A percentile compares a stretch with the other conserved stretches of the same genome.
Evolutionary conservation across 2,113 vertebrate genomes (phyloP).

Genomic region (Synchiropus splendidus): DNA sequence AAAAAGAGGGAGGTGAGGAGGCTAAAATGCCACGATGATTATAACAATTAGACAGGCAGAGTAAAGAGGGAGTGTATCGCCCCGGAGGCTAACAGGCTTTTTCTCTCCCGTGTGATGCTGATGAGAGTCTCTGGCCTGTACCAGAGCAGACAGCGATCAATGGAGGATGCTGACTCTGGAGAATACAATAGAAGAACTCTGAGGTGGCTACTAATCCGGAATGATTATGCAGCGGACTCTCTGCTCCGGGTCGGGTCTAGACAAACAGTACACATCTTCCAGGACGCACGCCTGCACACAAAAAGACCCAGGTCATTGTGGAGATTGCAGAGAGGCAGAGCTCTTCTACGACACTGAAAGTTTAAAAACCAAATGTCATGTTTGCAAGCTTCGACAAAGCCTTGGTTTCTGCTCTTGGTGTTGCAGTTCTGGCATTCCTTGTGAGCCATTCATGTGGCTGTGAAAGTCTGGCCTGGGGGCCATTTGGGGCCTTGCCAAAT

Average conservation of each 20-base stretch:
- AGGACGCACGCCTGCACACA: neutral
- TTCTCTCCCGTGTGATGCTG: conserved; percentile 43
- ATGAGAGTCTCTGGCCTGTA: conserved; percentile 43
- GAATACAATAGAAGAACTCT: conserved; percentile 37
- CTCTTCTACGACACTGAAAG: no score
- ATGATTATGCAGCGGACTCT: conserved; percentile 43
- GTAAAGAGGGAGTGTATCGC: conserved; percentile 28
- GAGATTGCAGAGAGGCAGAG: no score
- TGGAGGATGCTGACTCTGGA: conserved; percentile 51
- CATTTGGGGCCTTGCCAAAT: no score
- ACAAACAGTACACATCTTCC: conserved; percentile 24
- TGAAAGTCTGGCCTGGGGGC: no score
- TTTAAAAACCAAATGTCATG: no score
- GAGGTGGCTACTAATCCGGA: conserved; percentile 52
- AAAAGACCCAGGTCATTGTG: no score
- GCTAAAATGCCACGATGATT: conserved; percentile 41
- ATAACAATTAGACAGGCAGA: conserved; percentile 47
- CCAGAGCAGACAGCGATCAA: conserved; percentile 54
- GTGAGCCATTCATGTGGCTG: no score
- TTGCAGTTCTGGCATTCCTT: no score
- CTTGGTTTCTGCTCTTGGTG: no score
- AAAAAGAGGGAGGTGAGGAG: conserved; percentile 17
- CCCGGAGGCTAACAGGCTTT: conserved; percentile 20
- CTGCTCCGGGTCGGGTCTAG: conserved; percentile 36
- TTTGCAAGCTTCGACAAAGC: no score